Conservation (phyloP, 2,113 vertebrate genomes). For the Perca flavescens region DNA sequence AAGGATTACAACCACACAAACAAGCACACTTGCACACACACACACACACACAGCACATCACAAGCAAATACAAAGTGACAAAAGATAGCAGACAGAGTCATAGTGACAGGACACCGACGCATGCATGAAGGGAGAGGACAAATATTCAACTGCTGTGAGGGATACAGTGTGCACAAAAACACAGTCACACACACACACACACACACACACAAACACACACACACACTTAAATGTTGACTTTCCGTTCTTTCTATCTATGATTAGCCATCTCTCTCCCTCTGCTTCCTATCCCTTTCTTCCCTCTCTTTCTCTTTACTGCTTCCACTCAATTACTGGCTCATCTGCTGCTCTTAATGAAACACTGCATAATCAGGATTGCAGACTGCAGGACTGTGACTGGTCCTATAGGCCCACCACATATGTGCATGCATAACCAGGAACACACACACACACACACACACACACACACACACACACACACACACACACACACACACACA, state of each 20-base stretch:
- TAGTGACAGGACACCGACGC: slow-evolving; percentile 67
- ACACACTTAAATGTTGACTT: slow-evolving; percentile 41
- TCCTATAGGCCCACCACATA: slow-evolving; percentile 43
- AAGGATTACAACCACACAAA: slow-evolving; percentile 28
- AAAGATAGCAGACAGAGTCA: slow-evolving; percentile 63
- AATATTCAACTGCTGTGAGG: slow-evolving; percentile 67
- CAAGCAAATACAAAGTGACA: slow-evolving; percentile 70
- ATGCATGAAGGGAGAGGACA: slow-evolving; percentile 56
- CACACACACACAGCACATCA: slow-evolving; percentile 40
- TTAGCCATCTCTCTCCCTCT: slow-evolving; percentile 50
- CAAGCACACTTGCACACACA: slow-evolving; percentile 7
- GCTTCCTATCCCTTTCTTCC: slow-evolving; percentile 42
- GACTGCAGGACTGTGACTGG: slow-evolving; percentile 60
- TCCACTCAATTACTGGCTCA: slow-evolving; percentile 64
- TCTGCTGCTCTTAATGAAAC: slow-evolving; percentile 74
- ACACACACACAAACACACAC: slow-evolving; percentile 34
- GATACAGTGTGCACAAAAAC: slow-evolving; percentile 8
- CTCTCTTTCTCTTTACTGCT: slow-evolving; percentile 9
- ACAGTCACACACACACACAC: slow-evolving; percentile 21
- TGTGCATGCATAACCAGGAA: slow-evolving; percentile 41
- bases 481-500: not conserved
- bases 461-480: slow-evolving; percentile 14
- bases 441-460: too few species aligned
- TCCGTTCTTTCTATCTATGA: slow-evolving; percentile 29
- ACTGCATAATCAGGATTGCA: slow-evolving; percentile 75